A percentile compares a stretch with the other conserved stretches of the same genome.
Evolutionary conservation across 2,888 invertebrate genomes (phyloP).

Genomic region (Stenodera caucasica): DNA sequence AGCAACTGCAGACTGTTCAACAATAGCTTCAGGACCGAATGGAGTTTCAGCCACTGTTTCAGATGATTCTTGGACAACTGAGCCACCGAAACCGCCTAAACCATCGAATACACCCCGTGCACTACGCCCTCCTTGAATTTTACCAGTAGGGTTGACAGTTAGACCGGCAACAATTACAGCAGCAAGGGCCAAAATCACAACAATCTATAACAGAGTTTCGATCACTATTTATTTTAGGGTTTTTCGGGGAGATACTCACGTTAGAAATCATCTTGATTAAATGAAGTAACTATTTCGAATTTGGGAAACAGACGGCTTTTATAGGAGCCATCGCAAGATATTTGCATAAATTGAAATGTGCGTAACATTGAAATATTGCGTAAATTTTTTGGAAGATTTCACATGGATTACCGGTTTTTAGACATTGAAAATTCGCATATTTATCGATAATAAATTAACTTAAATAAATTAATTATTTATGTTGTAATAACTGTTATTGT

Average conservation of each 20-base stretch:
- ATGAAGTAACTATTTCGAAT: slow-evolving; percentile 18
- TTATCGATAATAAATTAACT: too few relatives aligned
- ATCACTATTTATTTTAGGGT: background rate
- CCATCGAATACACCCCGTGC: slow-evolving; percentile 14
- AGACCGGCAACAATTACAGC: slow-evolving; percentile 38
- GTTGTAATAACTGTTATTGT: too few relatives aligned
- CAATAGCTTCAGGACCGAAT: too few relatives aligned
- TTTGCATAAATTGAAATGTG: too few relatives aligned
- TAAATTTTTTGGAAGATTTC: too few relatives aligned
- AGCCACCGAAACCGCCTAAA: slow-evolving; percentile 20
- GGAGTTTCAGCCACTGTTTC: slow-evolving; percentile 9
- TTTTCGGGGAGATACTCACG: slow-evolving; percentile 39
- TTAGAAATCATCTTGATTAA: slow-evolving; percentile 38
- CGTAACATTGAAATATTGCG: too few relatives aligned
- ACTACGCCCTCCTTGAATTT: slow-evolving; percentile 22
- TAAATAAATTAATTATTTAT: too few relatives aligned
- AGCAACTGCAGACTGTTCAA: too few relatives aligned
- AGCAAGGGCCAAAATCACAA: slow-evolving; percentile 40
- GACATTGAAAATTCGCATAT: too few relatives aligned
- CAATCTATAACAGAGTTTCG: slow-evolving; percentile 28
- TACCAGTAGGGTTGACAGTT: slow-evolving; percentile 25
- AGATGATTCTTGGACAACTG: too few relatives aligned
- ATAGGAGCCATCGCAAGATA: slow-evolving; percentile 18
- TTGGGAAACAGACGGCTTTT: slow-evolving; percentile 11
- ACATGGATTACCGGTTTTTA: background rate